Conservation (phyloP, 2,797 vertebrate genomes). For the Molossus alvarezi region DNA sequence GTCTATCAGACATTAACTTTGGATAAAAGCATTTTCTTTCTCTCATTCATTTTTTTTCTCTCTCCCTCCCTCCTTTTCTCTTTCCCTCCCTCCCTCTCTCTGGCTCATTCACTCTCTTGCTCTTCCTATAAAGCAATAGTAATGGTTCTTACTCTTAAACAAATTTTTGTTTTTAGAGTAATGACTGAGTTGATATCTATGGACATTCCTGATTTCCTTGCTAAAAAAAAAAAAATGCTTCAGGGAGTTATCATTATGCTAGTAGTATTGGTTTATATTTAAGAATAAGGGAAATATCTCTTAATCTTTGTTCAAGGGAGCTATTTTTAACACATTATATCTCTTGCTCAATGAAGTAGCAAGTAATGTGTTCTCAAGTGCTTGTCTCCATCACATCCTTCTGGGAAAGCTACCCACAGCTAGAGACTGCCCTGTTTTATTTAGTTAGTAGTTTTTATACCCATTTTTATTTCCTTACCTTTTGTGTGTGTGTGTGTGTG, state of each 20-base stretch:
- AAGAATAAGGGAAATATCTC: conserved; percentile 25
- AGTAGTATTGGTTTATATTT: not conserved
- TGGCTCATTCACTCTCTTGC: too few species aligned
- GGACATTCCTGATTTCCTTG: conserved; percentile 24
- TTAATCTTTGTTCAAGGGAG: conserved; percentile 46
- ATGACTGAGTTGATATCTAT: conserved; percentile 6
- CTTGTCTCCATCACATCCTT: not conserved
- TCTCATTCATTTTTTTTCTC: not conserved
- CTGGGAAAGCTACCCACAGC: not conserved
- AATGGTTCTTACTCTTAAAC: not conserved
- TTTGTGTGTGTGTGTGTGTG: not conserved
- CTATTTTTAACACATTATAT: conserved; percentile 59
- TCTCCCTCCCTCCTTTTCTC: not conserved
- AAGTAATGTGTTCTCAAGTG: conserved; percentile 13
- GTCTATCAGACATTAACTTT: not conserved
- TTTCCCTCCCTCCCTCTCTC: not conserved
- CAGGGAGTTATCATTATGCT: not conserved
- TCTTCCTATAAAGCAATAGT: not conserved
- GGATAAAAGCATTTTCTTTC: conserved; percentile 3
- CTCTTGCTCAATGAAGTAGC: conserved; percentile 14
- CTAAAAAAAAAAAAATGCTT: not conserved
- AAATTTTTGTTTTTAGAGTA: not conserved
- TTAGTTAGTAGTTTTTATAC: conserved; percentile 21
- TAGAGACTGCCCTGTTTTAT: not conserved
- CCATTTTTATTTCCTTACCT: not conserved